phyloP scores from a whole-genome alignment of 2,888 invertebrate genomes.

The Augiades crinisus region DNA sequence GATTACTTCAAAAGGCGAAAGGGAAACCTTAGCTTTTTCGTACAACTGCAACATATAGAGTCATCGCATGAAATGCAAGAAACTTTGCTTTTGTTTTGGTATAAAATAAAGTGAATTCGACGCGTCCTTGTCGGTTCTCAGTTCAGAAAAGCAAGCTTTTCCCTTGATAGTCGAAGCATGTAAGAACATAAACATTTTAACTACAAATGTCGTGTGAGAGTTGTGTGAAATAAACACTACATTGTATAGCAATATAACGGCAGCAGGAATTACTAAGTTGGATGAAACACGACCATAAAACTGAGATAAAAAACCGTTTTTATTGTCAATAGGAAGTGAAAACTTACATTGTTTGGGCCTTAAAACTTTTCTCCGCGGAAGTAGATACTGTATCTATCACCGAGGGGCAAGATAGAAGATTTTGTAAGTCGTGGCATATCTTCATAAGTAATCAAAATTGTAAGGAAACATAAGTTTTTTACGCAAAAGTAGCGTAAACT shows the following conservation, averaged over 20 bases:
- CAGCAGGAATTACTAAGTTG: background rate
- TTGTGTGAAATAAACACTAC: background rate
- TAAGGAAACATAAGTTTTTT: background rate
- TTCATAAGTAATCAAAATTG: background rate
- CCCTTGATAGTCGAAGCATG: no score
- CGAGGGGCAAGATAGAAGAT: constrained; percentile 1
- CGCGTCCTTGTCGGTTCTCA: no score
- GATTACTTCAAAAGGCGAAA: no score
- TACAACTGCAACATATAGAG: no score
- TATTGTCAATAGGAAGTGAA: constrained; percentile 12
- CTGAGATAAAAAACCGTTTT: constrained; percentile 7
- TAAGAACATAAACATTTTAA: background rate
- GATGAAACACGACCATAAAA: background rate
- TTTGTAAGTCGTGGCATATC: background rate
- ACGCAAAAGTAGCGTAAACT: no score
- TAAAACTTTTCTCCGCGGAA: constrained; percentile 5
- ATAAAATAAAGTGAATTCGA: no score
- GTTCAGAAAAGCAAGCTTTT: no score
- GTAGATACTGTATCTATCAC: background rate
- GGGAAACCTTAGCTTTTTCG: no score
- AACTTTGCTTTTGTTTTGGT: no score
- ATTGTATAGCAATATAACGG: background rate
- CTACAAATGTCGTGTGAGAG: background rate
- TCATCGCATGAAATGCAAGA: no score
- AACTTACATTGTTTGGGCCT: constrained; percentile 10